phyloP scores from a whole-genome alignment of 2,113 vertebrate genomes.

The Sander lucioperca region DNA sequence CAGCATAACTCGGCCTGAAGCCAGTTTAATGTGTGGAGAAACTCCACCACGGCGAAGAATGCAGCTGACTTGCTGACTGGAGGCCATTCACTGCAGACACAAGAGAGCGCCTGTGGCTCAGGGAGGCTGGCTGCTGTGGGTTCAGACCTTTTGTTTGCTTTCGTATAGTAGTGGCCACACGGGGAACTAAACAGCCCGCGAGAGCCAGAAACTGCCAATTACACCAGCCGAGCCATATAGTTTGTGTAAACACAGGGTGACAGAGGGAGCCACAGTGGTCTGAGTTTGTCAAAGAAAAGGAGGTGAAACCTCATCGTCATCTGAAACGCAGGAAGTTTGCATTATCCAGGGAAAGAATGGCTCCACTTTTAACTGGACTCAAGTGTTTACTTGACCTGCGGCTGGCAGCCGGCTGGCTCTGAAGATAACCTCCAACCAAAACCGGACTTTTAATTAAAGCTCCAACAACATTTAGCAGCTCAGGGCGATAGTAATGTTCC shows the following conservation, averaged over 20 bases:
- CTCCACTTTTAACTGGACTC: slow-evolving; percentile 3
- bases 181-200: slow-evolving; percentile 33
- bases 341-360: slow-evolving; percentile 52
- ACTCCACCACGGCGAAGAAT: slow-evolving; percentile 15
- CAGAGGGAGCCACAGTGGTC: slow-evolving; percentile 5
- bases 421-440: slow-evolving; percentile 37
- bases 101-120: slow-evolving; percentile 30
- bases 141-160: slow-evolving; percentile 61
- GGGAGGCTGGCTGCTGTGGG: slow-evolving; percentile 23
- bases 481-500: neutral
- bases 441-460: neutral
- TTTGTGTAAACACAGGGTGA: slow-evolving; percentile 15
- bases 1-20: neutral
- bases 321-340: slow-evolving; percentile 51
- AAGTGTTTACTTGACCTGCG: slow-evolving; percentile 43
- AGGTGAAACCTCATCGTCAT: slow-evolving; percentile 5
- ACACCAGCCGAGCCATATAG: neutral
- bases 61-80: slow-evolving; percentile 35
- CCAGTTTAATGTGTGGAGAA: slow-evolving; percentile 15
- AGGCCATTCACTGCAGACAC: slow-evolving; percentile 22
- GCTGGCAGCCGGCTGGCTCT: slow-evolving; percentile 36
- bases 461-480: neutral
- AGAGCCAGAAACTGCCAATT: slow-evolving; percentile 8
- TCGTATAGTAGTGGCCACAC: slow-evolving; percentile 20
- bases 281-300: slow-evolving; percentile 27